These are phyloP conservation scores for Schizopygopsis malacanthus DNA, from an alignment of 2,797 vertebrate species.

Conservation along the genomic window DNA sequence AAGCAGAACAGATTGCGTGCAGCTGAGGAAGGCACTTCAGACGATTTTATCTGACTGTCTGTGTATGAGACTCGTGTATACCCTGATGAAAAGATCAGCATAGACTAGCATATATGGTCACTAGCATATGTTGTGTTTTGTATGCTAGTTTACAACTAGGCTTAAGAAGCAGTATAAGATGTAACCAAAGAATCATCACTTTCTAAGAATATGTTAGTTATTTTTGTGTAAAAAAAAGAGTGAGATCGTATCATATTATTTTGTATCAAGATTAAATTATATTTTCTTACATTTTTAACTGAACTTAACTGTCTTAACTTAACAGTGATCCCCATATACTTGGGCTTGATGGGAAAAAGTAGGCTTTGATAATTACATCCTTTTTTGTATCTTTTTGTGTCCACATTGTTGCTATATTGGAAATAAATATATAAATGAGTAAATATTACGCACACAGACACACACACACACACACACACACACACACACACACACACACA, in stretches of 20 bases:
- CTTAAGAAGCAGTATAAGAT: not conserved
- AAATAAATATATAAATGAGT: no score
- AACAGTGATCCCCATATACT: no score
- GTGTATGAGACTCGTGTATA: not conserved
- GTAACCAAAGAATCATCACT: not conserved
- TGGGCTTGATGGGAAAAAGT: no score
- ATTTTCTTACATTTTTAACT: not conserved
- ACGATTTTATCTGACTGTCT: conserved; percentile 33
- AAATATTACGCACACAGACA: no score
- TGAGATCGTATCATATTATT: not conserved
- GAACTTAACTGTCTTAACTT: no score
- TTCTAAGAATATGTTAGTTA: not conserved
- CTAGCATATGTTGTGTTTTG: conserved; percentile 2
- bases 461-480: no score
- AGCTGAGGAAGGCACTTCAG: conserved; percentile 26
- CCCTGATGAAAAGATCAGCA: not conserved
- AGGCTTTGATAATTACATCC: no score
- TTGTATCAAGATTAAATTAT: not conserved
- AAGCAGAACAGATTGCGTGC: conserved; percentile 47
- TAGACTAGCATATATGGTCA: conserved; percentile 9
- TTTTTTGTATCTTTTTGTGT: no score
- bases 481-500: no score
- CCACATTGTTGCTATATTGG: no score
- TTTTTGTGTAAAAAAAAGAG: not conserved
- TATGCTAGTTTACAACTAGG: not conserved